Conservation (phyloP, 2,797 vertebrate species). For the Bradypodion pumilum region DNA sequence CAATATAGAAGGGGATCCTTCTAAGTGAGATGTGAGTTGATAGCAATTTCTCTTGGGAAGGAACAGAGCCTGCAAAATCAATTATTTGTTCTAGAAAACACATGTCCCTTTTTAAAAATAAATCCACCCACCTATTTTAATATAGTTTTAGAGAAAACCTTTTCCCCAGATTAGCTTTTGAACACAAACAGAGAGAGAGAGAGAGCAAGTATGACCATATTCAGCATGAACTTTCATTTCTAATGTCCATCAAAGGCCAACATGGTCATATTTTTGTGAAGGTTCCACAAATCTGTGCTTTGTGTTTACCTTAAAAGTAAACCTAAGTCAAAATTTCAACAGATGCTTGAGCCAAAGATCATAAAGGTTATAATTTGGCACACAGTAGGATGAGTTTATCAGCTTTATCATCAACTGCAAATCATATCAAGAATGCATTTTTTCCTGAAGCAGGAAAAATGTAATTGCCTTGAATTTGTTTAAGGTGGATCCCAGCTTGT, state of each 20-base stretch:
- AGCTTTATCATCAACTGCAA: too few relatives aligned
- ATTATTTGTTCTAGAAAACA: background rate
- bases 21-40: background rate
- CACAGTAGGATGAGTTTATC: conserved; percentile 42
- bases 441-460: too few relatives aligned
- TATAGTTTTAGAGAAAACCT: conserved; percentile 15
- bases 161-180: conserved; percentile 47
- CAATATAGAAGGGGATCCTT: background rate
- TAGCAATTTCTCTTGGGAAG: background rate
- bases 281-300: conserved; percentile 49
- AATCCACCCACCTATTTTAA: background rate
- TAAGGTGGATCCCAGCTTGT: too few relatives aligned
- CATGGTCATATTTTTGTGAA: conserved; percentile 66
- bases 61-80: background rate
- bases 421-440: too few relatives aligned
- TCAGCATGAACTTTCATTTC: too few relatives aligned
- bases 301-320: conserved; percentile 69
- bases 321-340: conserved; percentile 67
- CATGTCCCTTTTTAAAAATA: background rate
- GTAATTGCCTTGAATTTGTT: too few relatives aligned
- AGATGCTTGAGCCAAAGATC: conserved; percentile 63
- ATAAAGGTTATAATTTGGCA: conserved; percentile 43
- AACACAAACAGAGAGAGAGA: too few relatives aligned
- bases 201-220: too few relatives aligned
- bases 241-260: too few relatives aligned